Base-by-base conservation (phyloP, 2,888 invertebrate genomes). In the Scaptomyza flava region DNA sequence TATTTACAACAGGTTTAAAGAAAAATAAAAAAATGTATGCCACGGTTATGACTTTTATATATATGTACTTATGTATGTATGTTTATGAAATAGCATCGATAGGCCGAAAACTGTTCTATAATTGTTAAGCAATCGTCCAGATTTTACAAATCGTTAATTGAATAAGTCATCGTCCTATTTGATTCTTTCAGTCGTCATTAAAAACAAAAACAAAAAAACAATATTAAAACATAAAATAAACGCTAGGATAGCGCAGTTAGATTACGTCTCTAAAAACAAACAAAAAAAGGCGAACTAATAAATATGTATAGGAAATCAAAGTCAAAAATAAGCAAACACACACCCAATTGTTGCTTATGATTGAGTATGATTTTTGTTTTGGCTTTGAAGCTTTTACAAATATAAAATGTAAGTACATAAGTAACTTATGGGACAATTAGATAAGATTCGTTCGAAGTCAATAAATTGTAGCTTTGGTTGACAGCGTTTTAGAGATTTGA, bases 381-480 rank as follows among this genome's bases (percentile, higher is more conserved):
- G 14, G 14, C 33, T 47, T 64, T 33, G 23, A 53, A 53, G 51
- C 46, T 33, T 17, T 17, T 34, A 42, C 30, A 61, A 54, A 41
- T 45, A 14, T 14, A 38, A 14, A 14, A 38, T 53, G 20, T 36
- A 41, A 45, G 47, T 17, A 34, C 47, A 47, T 56, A 30, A n/a
- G 9, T 30, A 27, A 45, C 66, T 60, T 57, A 56, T 62, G 34
- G 60, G 71, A 51, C 60, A 41, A n/a, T 45, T 38, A 7, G 30
- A 23, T 53, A 33, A 34, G 30, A 46, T 59, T 74, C 67, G 67
- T 74, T 74, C 60, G 63, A 54, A 60, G 46, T 58, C 33, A 63
- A 53, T 59, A 47, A 60, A 58, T 73, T 71, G 71, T 79, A 66
- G 70, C 73, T 81, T 84, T 77, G 84, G 79, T 68, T 84, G 81